Conservation (phyloP, 2,113 vertebrate species). For the Dascyllus trimaculatus region DNA sequence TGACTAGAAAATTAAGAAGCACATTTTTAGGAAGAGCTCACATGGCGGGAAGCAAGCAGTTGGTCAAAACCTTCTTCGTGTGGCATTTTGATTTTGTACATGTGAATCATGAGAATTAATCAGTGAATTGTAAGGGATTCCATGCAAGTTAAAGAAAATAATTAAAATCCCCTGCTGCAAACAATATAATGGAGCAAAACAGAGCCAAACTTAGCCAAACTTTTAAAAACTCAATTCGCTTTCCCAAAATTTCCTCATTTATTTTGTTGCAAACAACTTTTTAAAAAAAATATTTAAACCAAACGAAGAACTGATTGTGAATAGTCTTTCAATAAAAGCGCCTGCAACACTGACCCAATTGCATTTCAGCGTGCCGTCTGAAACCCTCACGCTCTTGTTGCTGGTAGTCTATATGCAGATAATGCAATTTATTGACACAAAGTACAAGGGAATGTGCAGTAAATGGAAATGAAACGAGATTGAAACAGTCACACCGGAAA, state of each 20-base stretch:
- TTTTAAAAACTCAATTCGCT: constrained; percentile 31
- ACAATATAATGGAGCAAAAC: not conserved
- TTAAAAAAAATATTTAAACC: constrained; percentile 5
- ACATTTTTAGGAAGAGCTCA: too few species aligned
- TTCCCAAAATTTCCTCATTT: constrained; percentile 56
- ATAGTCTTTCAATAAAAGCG: constrained; percentile 39
- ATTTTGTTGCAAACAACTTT: constrained; percentile 2
- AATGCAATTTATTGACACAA: not conserved
- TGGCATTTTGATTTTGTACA: not conserved
- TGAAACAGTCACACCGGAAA: constrained; percentile 14
- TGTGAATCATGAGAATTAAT: not conserved
- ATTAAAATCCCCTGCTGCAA: constrained; percentile 6
- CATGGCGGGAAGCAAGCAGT: not conserved
- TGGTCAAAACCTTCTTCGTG: not conserved
- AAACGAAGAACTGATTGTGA: constrained; percentile 28
- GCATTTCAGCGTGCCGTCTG: not conserved
- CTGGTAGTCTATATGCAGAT: constrained; percentile 17
- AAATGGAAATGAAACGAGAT: constrained; percentile 31
- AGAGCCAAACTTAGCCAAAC: constrained; percentile 11
- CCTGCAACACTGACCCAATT: constrained; percentile 45
- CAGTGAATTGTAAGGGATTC: not conserved
- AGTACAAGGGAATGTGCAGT: not conserved
- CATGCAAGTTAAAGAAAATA: not conserved
- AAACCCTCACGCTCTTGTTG: not conserved
- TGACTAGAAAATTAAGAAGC: not conserved